Base-by-base conservation (phyloP, 2,888 invertebrate genomes). In the Hybos culiciformis region DNA sequence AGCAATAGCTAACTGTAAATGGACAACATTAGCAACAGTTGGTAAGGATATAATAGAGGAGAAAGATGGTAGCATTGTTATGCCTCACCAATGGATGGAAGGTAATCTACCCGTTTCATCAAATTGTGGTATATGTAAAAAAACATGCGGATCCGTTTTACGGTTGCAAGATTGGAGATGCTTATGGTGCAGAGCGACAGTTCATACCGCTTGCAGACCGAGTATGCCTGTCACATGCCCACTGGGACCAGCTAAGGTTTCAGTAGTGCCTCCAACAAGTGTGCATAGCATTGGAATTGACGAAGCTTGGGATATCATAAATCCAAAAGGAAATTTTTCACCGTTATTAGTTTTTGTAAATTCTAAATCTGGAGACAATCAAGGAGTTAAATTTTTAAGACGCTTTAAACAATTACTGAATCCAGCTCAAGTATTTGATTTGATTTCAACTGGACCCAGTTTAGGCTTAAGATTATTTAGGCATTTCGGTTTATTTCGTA, bases 31-130 rank as follows among this genome's bases (percentile, higher is more conserved):
- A 52, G 86, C 93, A 6, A 90, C 90, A 33, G 82, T 97, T 44
- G 93, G 93, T n/a, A 85, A 85, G 57, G 88, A 93, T 54, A 83
- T 93, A 43, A 87, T 94, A 39, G 93, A 94, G 60, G 90, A 93
- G 55, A 74, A 79, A 48, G 91, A 93, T 62, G 90, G 92, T 70
- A 83, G 78, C 61, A 83, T 88, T 56, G 80, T 82, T 51, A 92
- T 94, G 90, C 93, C 93, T 12, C 96, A 97, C 69, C 96, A 97
- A 61, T 97, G 96, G 96, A 75, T 96, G 74, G 94, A 94, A 66
- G 94, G 96, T 32, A 96, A 96, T 69, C 70, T 96, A 51, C 92
- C 94, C 4, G 93, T 94, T 43, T 87, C 92, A 44, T 83, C 93
- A 47, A 85, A 90, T 65, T 97, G 96, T 66, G 75, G 77, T 50